These are phyloP conservation scores for Lagopus muta DNA, from an alignment of 2,113 vertebrate genomes.

Conservation along the genomic window DNA sequence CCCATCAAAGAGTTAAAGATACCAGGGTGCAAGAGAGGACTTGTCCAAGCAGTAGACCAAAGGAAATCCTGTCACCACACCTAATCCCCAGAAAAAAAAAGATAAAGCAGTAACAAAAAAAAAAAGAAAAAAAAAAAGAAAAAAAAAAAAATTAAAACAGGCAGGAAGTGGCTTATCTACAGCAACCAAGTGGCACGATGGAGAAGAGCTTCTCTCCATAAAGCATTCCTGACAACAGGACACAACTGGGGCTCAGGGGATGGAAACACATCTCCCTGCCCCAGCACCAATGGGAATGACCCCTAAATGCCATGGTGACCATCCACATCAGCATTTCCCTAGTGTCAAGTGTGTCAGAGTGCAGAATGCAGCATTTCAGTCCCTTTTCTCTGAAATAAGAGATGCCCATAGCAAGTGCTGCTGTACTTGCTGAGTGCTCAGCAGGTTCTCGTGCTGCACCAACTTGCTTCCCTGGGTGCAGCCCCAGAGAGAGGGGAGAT, in stretches of 20 bases:
- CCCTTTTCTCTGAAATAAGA: background rate
- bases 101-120: background rate
- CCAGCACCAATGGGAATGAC: background rate
- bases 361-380: background rate
- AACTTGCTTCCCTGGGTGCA: no score
- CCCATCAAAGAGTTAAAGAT: constrained; percentile 34
- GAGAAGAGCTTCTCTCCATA: background rate
- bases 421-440: background rate
- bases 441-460: background rate
- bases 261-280: background rate
- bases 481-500: background rate
- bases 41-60: constrained; percentile 55
- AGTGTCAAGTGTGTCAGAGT: accelerated
- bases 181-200: background rate
- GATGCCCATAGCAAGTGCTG: background rate
- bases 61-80: constrained; percentile 71
- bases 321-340: background rate
- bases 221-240: background rate
- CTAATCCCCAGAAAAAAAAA: constrained; percentile 35
- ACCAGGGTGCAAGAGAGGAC: background rate
- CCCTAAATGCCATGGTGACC: background rate
- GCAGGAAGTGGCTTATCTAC: constrained; percentile 44
- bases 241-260: background rate
- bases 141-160: background rate
- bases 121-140: background rate